Percentiles rank a stretch among this genome's conserved stretches.
Evolutionary conservation across 2,888 invertebrate species (phyloP).

Genomic region (Sisyra terminalis): DNA sequence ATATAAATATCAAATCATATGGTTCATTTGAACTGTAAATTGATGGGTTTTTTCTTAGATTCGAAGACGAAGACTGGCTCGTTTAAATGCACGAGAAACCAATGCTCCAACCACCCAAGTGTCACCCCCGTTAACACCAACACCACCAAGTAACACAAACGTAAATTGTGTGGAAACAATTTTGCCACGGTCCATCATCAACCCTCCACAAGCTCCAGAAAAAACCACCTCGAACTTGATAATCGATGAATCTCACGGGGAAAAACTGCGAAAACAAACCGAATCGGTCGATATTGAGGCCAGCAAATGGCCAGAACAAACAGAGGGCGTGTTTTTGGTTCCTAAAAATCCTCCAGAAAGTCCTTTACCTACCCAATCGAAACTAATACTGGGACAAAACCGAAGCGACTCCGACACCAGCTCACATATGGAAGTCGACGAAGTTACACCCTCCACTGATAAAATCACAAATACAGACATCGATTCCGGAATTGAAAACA

Average conservation of each 20-base stretch:
- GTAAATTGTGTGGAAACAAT: constrained; percentile 22
- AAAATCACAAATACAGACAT: constrained; percentile 38
- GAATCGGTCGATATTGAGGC: neutral
- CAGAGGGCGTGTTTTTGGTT: constrained; percentile 21
- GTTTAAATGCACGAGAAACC: constrained; percentile 44
- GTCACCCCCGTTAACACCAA: constrained; percentile 32
- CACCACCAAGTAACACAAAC: constrained; percentile 25
- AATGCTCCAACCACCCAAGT: constrained; percentile 30
- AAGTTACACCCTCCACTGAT: constrained; percentile 26
- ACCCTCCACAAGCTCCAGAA: constrained; percentile 9
- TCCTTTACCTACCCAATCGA: constrained; percentile 8
- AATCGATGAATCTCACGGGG: constrained; percentile 2
- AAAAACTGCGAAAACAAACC: constrained; percentile 1
- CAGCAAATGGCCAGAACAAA: neutral
- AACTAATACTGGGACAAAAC: constrained; percentile 10
- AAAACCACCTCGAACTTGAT: neutral
- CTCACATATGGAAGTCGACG: constrained; percentile 41
- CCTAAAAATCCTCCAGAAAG: constrained; percentile 24
- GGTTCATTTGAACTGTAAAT: neutral
- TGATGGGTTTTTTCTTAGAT: constrained; percentile 35
- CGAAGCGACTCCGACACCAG: constrained; percentile 29
- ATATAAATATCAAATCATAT: neutral
- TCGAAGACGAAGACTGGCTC: constrained; percentile 56
- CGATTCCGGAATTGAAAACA: constrained; percentile 58
- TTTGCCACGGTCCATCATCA: constrained; percentile 8